Evolutionary conservation across 2,113 vertebrate species (phyloP).

Genomic region (Stomatorhinus ivindoensis): DNA sequence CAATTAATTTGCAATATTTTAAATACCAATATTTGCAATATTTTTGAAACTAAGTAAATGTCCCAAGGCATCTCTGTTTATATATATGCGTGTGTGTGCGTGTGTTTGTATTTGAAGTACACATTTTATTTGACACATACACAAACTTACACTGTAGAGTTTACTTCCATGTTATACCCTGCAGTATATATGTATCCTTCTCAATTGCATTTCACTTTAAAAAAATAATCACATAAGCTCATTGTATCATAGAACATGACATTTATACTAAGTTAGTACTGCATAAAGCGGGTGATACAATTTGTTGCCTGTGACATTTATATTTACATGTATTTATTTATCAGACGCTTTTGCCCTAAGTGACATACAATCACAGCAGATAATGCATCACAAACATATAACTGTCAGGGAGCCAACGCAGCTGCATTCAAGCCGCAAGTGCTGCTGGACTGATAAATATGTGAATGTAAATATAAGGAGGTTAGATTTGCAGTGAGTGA

Average conservation of each 20-base stretch:
- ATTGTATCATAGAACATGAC: neutral
- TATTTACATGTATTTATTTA: neutral
- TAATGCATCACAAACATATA: neutral
- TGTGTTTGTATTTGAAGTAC: neutral
- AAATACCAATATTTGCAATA: neutral
- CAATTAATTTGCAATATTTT: neutral
- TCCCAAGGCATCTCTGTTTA: neutral
- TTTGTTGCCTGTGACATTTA: slow-evolving; percentile 33
- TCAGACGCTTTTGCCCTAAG: neutral
- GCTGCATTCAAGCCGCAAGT: neutral
- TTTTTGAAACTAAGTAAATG: neutral
- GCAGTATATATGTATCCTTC: neutral
- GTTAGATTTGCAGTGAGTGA: neutral
- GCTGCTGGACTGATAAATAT: neutral
- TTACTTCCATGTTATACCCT: too few species aligned
- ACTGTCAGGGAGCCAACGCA: neutral
- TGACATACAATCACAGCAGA: neutral
- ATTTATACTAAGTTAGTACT: neutral
- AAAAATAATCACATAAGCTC: slow-evolving; percentile 11
- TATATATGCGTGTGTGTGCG: too few species aligned
- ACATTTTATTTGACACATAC: neutral
- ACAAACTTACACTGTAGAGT: neutral
- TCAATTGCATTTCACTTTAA: neutral
- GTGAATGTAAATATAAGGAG: neutral
- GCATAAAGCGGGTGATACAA: slow-evolving; percentile 16